Evolutionary conservation across 2,113 vertebrate genomes (phyloP), one percentile per base, ranked within the genome.

Genomic region (Euleptes europaea): DNA sequence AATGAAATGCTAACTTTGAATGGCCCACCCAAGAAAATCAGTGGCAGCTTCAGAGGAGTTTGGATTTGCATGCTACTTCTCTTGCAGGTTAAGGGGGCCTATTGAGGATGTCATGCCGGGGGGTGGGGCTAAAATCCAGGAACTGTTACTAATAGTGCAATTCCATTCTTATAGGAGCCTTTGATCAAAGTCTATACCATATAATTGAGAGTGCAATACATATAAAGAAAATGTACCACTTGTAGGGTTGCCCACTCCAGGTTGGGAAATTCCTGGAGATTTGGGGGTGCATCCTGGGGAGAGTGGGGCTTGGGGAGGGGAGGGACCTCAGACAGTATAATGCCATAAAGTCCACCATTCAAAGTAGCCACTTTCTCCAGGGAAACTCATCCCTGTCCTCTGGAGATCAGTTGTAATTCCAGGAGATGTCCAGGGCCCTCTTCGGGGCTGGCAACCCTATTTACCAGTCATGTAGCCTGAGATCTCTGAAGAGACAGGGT

Each of bases 401-500:
- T 23, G 21, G 54, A 57, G 54, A 57, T 21, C 54, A 57, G 54
- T 57, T 21, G 19, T 23, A 57, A 57, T 57, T 57, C 54, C 21
- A 23, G 54, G 6, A 7, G 54, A 57, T 1, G 17, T 57, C 21
- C 54, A 57, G 54, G 54, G 21, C 21, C 19, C 14, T 17, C 14
- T 19, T 57, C 17, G 7, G 21, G 54, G 54, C 54, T 57, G 4
- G 54, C 4, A 57, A 5, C 17, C 19, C 19, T 57, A 57, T 57
- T 57, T 57, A 57, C 54, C 54, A 57, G 19, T 5, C 54, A 57
- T 1, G 19, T 21, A 80, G 31, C 21, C 31, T 33, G 31, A 33
- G 33, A 67, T 67, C 4, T 8, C 82, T 89, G 85, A 89, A 90
- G 86, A 79, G 70, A 47, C 85, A 88, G 84, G 90, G 90, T 90